phyloP scores from a whole-genome alignment of 2,797 vertebrate genomes.

The Aselliscus stoliczkanus region DNA sequence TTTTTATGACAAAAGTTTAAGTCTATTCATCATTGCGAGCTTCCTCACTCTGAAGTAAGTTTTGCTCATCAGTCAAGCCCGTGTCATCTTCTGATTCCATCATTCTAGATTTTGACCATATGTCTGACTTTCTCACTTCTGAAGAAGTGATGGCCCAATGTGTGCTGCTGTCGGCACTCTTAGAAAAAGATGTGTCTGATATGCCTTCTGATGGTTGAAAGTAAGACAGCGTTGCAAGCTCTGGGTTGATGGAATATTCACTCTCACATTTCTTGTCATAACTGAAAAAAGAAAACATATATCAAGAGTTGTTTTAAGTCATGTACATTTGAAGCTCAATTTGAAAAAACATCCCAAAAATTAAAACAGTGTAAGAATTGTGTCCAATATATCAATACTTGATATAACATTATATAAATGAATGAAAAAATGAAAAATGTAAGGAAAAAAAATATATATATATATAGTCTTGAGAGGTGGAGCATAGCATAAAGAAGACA shows the following conservation, averaged over 20 bases:
- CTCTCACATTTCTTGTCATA: background rate
- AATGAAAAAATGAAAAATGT: background rate
- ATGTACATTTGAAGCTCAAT: background rate
- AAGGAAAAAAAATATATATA: too few relatives aligned
- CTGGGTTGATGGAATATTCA: background rate
- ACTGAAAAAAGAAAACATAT: constrained; percentile 50
- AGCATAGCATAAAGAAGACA: too few relatives aligned
- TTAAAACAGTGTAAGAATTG: background rate
- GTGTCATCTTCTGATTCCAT: background rate
- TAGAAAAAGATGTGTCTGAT: constrained; percentile 57
- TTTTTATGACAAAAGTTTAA: constrained; percentile 11
- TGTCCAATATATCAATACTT: background rate
- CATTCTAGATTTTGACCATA: background rate
- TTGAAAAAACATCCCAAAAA: background rate
- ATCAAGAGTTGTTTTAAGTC: background rate
- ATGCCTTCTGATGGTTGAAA: constrained; percentile 4
- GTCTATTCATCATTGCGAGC: background rate
- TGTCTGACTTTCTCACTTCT: background rate
- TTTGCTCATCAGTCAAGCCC: background rate
- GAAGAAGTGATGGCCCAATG: background rate
- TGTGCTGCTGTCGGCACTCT: background rate
- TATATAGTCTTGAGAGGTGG: too few relatives aligned
- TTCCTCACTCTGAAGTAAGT: background rate
- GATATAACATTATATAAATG: background rate
- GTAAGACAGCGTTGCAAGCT: background rate